Conservation (phyloP, 1,140 invertebrate species). For the Drosophila erecta region DNA sequence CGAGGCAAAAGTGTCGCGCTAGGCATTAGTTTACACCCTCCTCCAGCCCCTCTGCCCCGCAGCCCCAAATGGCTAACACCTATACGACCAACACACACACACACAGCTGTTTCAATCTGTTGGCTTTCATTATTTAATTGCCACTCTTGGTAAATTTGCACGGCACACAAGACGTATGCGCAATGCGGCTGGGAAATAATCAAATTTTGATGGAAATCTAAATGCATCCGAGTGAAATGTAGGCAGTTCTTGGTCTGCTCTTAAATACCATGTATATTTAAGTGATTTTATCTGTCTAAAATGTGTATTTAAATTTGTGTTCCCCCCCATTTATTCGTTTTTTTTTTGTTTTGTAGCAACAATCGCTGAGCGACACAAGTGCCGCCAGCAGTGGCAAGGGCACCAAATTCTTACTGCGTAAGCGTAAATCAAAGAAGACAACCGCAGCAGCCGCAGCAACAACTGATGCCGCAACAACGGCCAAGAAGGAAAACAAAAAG, state of each 20-base stretch:
- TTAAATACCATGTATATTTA: background rate
- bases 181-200: conserved; percentile 38
- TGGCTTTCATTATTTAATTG: conserved; percentile 73
- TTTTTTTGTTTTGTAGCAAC: conserved; percentile 44
- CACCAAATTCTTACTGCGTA: conserved; percentile 72
- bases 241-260: background rate
- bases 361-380: conserved; percentile 75
- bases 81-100: conserved; percentile 4
- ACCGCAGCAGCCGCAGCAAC: conserved; percentile 6
- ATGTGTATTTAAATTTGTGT: conserved; percentile 2
- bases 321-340: background rate
- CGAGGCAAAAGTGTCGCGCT: conserved; percentile 59
- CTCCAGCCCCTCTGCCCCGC: background rate
- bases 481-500: conserved; percentile 19
- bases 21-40: conserved; percentile 63
- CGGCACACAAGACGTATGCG: conserved; percentile 40
- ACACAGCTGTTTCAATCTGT: conserved; percentile 43
- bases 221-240: conserved; percentile 17
- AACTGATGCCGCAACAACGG: conserved; percentile 5
- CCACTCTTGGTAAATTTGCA: conserved; percentile 38
- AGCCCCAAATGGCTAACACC: conserved; percentile 4
- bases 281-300: background rate
- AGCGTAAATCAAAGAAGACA: conserved; percentile 68
- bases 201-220: conserved; percentile 30
- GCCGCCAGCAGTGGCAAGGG: conserved; percentile 71